Evolutionary conservation across 2,113 vertebrate genomes (phyloP).

Genomic region (Forbesichthys agassizii): DNA sequence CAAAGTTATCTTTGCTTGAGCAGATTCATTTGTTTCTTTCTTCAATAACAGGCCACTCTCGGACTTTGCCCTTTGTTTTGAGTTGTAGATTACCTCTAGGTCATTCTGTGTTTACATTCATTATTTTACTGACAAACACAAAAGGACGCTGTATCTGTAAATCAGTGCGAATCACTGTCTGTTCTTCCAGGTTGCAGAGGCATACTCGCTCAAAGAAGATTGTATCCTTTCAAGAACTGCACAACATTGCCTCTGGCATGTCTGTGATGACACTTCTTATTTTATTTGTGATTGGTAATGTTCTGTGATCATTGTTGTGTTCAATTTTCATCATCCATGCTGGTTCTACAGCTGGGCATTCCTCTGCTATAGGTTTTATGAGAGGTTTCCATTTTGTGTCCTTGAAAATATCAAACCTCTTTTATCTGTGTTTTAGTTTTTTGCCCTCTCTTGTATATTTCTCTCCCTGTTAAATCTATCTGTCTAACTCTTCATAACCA

Average conservation of each 20-base stretch:
- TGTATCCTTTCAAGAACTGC: slow-evolving; percentile 87
- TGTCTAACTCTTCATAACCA: not conserved
- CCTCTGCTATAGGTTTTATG: too few species aligned
- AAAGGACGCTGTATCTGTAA: not conserved
- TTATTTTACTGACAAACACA: not conserved
- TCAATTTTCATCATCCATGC: too few species aligned
- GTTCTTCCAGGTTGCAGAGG: slow-evolving; percentile 85
- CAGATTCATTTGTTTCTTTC: not conserved
- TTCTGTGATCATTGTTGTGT: too few species aligned
- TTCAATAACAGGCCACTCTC: not conserved
- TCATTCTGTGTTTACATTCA: not conserved
- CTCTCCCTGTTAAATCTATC: not conserved
- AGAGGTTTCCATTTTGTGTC: not conserved
- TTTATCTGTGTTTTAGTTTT: slow-evolving; percentile 1
- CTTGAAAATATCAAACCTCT: not conserved
- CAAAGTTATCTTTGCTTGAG: not conserved
- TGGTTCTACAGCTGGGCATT: too few species aligned
- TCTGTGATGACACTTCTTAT: not conserved
- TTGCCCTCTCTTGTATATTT: not conserved
- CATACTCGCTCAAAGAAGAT: slow-evolving; percentile 89
- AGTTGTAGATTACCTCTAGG: not conserved
- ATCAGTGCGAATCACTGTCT: not conserved
- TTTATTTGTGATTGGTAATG: too few species aligned
- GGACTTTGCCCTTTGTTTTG: not conserved
- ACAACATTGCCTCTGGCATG: not conserved